Conservation (phyloP, 2,113 vertebrate genomes). For the Hoplias malabaricus region DNA sequence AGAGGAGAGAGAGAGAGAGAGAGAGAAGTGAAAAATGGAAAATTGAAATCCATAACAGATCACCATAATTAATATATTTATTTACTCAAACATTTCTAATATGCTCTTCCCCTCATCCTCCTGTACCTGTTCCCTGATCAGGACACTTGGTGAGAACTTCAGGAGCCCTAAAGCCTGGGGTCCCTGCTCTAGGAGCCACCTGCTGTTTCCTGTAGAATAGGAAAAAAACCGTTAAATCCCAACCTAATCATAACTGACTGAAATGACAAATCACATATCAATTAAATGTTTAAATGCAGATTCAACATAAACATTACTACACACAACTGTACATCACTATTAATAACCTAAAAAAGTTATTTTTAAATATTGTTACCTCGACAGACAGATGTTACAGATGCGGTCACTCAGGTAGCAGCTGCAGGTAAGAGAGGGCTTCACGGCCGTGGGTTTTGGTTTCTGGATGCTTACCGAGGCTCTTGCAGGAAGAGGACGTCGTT, state of each 20-base stretch:
- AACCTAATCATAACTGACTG: background rate
- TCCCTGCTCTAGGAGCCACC: constrained; percentile 92
- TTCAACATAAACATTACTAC: no score
- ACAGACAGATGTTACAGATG: constrained; percentile 92
- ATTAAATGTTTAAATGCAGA: no score
- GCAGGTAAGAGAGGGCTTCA: constrained; percentile 77
- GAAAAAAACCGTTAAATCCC: background rate
- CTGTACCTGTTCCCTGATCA: constrained; percentile 90
- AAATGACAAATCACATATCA: no score
- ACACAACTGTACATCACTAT: no score
- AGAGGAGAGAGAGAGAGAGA: constrained; percentile 29
- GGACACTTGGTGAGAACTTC: constrained; percentile 95
- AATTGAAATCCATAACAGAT: no score
- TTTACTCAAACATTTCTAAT: no score
- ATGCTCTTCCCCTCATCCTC: no score
- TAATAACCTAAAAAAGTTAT: background rate
- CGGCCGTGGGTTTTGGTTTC: constrained; percentile 66
- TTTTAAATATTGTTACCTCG: constrained; percentile 76
- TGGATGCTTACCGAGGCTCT: constrained; percentile 65
- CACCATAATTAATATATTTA: no score
- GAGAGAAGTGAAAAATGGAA: no score
- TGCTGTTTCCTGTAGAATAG: constrained; percentile 82
- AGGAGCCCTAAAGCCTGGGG: constrained; percentile 95
- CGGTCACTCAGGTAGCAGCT: constrained; percentile 86
- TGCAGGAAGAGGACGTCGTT: constrained; percentile 70